Percentiles rank a stretch among this genome's conserved stretches.
phyloP scores from a whole-genome alignment of 2,888 invertebrate species.

The Hedychridium roseum region DNA sequence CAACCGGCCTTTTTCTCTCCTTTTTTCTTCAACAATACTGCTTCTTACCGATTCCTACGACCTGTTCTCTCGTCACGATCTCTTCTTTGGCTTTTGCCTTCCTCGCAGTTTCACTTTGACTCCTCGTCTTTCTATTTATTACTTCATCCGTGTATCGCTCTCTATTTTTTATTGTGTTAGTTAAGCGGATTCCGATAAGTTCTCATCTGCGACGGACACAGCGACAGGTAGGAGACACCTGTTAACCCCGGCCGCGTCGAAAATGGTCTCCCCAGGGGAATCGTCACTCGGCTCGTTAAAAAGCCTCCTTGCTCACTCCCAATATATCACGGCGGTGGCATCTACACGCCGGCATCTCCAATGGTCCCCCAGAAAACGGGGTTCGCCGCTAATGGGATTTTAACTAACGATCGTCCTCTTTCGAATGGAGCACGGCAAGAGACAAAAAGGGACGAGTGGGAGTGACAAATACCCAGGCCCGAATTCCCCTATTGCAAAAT shows the following conservation, averaged over 20 bases:
- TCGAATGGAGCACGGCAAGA: slow-evolving; percentile 5
- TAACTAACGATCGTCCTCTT: slow-evolving; percentile 52
- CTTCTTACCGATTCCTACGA: slow-evolving; percentile 3
- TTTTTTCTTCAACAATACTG: neutral
- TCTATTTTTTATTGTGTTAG: slow-evolving; percentile 18
- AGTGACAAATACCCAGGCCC: no score
- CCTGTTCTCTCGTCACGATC: slow-evolving; percentile 11
- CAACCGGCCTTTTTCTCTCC: slow-evolving; percentile 6
- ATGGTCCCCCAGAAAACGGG: slow-evolving; percentile 50
- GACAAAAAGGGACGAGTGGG: slow-evolving; percentile 1
- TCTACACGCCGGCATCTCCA: slow-evolving; percentile 53
- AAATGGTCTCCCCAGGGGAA: slow-evolving; percentile 34
- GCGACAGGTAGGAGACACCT: slow-evolving; percentile 54
- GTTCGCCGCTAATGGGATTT: slow-evolving; percentile 58
- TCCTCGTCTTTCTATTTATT: neutral
- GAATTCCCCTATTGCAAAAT: no score
- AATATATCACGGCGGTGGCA: slow-evolving; percentile 57
- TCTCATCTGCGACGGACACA: slow-evolving; percentile 9
- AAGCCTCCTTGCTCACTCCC: slow-evolving; percentile 44
- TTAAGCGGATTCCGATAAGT: slow-evolving; percentile 51
- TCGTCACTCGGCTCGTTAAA: slow-evolving; percentile 40
- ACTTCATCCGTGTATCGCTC: slow-evolving; percentile 6
- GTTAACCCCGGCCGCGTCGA: slow-evolving; percentile 48
- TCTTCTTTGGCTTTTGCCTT: slow-evolving; percentile 4
- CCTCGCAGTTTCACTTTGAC: slow-evolving; percentile 9